These are phyloP conservation scores for Strigops habroptila DNA, from an alignment of 2,113 vertebrate genomes.

Conservation along the genomic window DNA sequence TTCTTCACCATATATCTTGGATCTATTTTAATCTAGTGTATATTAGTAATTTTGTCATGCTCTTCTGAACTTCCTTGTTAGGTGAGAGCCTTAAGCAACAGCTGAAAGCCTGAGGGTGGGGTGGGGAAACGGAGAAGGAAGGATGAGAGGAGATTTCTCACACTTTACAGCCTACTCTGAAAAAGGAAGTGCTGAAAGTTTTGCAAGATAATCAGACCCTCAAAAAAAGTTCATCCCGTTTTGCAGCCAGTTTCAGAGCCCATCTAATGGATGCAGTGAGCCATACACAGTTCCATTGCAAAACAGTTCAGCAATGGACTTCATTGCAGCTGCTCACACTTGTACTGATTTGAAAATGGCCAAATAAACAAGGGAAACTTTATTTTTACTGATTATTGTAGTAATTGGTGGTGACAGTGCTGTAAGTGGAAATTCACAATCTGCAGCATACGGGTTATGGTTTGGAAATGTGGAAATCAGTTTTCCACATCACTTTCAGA, in stretches of 20 bases:
- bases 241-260: neutral
- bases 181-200: constrained; percentile 25
- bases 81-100: constrained; percentile 12
- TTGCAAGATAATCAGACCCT: constrained; percentile 4
- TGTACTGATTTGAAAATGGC: neutral
- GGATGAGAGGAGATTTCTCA: neutral
- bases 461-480: neutral
- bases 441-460: neutral
- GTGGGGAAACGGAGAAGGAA: neutral
- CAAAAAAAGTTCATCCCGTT: neutral
- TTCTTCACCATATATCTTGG: neutral
- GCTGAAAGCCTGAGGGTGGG: neutral
- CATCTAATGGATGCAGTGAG: neutral
- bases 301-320: neutral
- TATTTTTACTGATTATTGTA: neutral
- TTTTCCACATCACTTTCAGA: too few relatives aligned
- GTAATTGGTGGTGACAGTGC: neutral
- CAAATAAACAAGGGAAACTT: neutral
- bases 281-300: neutral
- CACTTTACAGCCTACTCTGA: neutral
- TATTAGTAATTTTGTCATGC: neutral
- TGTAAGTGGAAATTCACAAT: neutral
- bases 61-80: neutral
- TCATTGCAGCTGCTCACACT: neutral
- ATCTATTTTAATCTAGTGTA: neutral